Evolutionary conservation across 1,140 invertebrate species (phyloP).

Genomic region (Leptinotarsa undecemlineata): DNA sequence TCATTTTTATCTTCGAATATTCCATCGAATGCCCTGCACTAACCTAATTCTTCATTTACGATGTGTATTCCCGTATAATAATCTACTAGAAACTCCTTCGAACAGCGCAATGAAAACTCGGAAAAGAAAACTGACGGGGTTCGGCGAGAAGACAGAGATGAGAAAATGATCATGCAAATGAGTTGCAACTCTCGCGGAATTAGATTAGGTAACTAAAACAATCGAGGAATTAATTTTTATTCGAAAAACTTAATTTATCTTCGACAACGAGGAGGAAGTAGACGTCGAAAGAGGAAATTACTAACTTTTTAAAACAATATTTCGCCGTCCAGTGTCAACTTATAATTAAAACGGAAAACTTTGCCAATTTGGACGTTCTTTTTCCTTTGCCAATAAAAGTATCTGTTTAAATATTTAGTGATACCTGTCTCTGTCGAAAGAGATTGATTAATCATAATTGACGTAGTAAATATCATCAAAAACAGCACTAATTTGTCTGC

Average conservation of each 20-base stretch:
- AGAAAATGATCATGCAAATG: conserved; percentile 27
- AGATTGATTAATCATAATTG: too few species aligned
- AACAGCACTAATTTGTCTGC: too few species aligned
- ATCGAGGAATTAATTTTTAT: conserved; percentile 31
- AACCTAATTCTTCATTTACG: neutral
- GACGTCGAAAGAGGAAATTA: conserved; percentile 11
- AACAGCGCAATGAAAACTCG: neutral
- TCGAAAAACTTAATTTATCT: conserved; percentile 24
- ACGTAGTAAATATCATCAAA: too few species aligned
- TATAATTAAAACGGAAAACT: conserved; percentile 27
- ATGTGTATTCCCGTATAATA: neutral
- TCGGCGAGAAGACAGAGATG: neutral
- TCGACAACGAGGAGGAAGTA: conserved; percentile 9
- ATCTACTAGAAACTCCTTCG: neutral
- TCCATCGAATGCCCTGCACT: neutral
- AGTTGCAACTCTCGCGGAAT: conserved; percentile 20
- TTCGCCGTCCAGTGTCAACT: conserved; percentile 15
- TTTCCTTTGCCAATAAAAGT: neutral
- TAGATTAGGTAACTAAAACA: conserved; percentile 25
- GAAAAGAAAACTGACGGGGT: neutral
- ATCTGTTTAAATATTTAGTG: conserved; percentile 1
- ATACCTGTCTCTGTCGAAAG: too few species aligned
- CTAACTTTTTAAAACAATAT: conserved; percentile 28
- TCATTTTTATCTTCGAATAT: neutral
- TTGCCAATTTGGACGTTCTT: conserved; percentile 14